Base-by-base conservation (phyloP, 1,140 invertebrate species). In the Euwallacea fornicatus region DNA sequence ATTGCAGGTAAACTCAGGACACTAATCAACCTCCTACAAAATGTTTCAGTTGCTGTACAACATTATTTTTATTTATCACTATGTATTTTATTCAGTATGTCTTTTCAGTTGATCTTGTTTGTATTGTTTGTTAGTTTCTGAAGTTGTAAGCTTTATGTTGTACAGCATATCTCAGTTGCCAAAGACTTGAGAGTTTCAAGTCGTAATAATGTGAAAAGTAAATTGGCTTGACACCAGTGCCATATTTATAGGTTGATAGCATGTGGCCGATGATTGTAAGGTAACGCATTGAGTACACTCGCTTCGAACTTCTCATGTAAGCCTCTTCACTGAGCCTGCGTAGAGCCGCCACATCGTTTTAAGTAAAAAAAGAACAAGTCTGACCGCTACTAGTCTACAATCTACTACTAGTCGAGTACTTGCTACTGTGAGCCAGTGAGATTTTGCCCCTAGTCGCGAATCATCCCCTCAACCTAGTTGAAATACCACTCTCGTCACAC, bases 191-290 rank as follows among this genome's bases (percentile, higher is more conserved):
- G 54, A 13, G 54, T 6, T 43, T 43, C 42, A 16, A 61, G 42
- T 43, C 33, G 11, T 61, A n/a, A 43, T 61, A 43, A n/a, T 15
- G 43, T 7, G 11, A 42, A 64, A 64, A 33, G 72, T 73, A 69
- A 75, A 77, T 76, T 76, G 79, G 78, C 78, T 80, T 72, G 77
- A 78, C 75, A 74, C 74, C 79, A 72, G 74, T 79, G 78, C 78
- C 78, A 80, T 79, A 76, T 81, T 78, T 82, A 81, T 83, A 79
- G 80, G 80, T 81, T 66, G 68, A 79, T 79, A 81, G 76, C 78
- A 76, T 81, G 77, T 80, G 80, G 80, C 73, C 77, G 78, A 77
- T 81, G 78, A 77, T 79, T 77, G 76, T 77, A 76, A 81, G 80
- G 78, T 80, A 80, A 80, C 72, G 76, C 73, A 73, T 76, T 78